phyloP scores from a whole-genome alignment of 1,140 invertebrate genomes.

The Diachasma alloeum region DNA sequence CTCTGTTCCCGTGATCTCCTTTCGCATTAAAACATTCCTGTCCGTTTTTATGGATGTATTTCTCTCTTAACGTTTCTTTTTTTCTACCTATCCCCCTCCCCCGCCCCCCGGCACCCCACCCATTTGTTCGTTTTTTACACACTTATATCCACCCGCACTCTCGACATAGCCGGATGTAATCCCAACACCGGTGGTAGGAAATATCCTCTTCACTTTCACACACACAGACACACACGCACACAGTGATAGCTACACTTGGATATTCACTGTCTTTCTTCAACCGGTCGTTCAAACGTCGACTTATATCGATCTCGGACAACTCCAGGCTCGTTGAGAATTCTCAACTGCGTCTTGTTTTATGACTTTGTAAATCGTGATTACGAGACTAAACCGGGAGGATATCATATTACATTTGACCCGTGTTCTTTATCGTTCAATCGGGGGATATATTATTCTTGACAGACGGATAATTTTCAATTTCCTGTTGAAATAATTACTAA shows the following conservation, averaged over 20 bases:
- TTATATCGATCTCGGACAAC: constrained; percentile 25
- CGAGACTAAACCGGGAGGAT: constrained; percentile 1
- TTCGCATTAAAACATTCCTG: constrained; percentile 19
- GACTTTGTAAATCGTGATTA: constrained; percentile 29
- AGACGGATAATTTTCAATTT: no score
- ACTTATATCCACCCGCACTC: constrained; percentile 17
- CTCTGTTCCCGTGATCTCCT: constrained; percentile 16
- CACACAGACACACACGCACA: not conserved
- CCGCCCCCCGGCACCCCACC: not conserved
- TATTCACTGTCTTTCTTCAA: constrained; percentile 22
- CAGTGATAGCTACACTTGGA: not conserved
- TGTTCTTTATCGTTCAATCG: not conserved
- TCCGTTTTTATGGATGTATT: constrained; percentile 3
- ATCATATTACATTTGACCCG: constrained; percentile 22
- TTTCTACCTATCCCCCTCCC: not conserved
- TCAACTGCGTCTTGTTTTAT: constrained; percentile 10
- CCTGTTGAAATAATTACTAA: not conserved
- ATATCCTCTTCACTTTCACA: constrained; percentile 21
- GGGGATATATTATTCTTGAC: not conserved
- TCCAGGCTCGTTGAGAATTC: constrained; percentile 20
- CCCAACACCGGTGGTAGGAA: constrained; percentile 19
- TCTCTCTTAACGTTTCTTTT: constrained; percentile 3
- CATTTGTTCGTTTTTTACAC: constrained; percentile 1
- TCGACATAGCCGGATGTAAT: constrained; percentile 27
- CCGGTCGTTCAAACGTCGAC: constrained; percentile 18